Evolutionary conservation across 2,888 invertebrate species (phyloP).

Genomic region (Myopa tessellatipennis): DNA sequence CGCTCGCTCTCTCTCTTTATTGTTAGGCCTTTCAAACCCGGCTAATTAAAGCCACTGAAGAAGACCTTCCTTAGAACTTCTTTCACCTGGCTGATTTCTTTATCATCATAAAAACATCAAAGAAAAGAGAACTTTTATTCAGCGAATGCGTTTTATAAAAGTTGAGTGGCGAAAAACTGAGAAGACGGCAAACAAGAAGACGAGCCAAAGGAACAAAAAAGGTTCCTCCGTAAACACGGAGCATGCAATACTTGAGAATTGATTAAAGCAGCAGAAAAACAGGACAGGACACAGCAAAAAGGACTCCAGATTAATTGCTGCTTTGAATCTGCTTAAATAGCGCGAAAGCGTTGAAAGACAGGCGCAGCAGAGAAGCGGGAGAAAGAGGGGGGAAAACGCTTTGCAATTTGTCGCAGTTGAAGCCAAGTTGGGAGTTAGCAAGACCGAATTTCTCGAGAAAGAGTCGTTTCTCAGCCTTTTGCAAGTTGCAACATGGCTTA

Average conservation of each 20-base stretch:
- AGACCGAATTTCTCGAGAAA: not conserved
- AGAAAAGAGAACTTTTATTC: not conserved
- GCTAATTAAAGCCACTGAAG: constrained; percentile 4
- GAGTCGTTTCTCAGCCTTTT: not conserved
- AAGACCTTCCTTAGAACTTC: not conserved
- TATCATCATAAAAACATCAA: not conserved
- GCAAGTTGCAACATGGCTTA: not conserved
- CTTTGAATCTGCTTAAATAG: constrained; percentile 21
- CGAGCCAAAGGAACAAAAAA: not conserved
- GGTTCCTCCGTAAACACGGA: not conserved
- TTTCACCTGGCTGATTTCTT: not conserved
- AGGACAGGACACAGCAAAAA: not conserved
- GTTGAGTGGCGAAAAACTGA: not conserved
- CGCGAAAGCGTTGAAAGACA: constrained; percentile 8
- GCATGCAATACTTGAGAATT: constrained; percentile 2
- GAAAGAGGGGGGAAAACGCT: not conserved
- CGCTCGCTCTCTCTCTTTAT: not conserved
- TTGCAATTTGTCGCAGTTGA: not conserved
- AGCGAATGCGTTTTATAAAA: not conserved
- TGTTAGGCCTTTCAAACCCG: not conserved
- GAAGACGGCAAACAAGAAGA: not conserved
- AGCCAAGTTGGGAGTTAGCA: constrained; percentile 11
- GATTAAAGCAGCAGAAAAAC: constrained; percentile 21
- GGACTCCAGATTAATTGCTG: constrained; percentile 6
- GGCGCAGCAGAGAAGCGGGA: not conserved